Evolutionary conservation across 1,140 invertebrate genomes (phyloP).

Genomic region (Carposina sasakii): DNA sequence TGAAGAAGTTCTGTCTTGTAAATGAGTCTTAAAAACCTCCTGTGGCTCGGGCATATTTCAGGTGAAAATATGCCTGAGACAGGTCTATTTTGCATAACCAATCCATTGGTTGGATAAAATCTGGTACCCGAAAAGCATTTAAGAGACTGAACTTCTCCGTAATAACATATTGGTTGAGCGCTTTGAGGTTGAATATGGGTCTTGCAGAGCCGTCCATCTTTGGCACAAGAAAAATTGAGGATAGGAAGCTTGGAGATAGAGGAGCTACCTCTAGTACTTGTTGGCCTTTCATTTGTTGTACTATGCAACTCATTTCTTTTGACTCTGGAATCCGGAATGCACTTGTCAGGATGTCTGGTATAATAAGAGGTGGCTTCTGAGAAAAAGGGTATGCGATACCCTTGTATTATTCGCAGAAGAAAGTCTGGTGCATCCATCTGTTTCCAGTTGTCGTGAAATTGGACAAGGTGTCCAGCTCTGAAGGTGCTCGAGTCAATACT

Average conservation of each 20-base stretch:
- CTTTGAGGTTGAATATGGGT: constrained; percentile 36
- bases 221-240: constrained; percentile 30
- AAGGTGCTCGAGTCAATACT: neutral
- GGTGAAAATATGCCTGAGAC: constrained; percentile 50
- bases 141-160: constrained; percentile 31
- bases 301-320: neutral
- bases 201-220: constrained; percentile 13
- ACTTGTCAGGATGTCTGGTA: neutral
- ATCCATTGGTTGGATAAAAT: constrained; percentile 30
- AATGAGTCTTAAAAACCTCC: constrained; percentile 19
- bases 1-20: constrained; percentile 23
- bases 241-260: constrained; percentile 29
- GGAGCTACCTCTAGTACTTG: constrained; percentile 7
- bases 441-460: neutral
- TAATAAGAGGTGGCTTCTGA: neutral
- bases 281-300: constrained; percentile 13
- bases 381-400: neutral
- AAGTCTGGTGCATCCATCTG: neutral
- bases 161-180: constrained; percentile 27
- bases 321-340: neutral
- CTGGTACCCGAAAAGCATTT: constrained; percentile 29
- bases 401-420: neutral
- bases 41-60: constrained; percentile 17
- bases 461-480: neutral
- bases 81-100: constrained; percentile 25